Evolutionary conservation across 2,113 vertebrate species (phyloP), one percentile per base, ranked within the genome.

Genomic region (Forbesichthys agassizii): DNA sequence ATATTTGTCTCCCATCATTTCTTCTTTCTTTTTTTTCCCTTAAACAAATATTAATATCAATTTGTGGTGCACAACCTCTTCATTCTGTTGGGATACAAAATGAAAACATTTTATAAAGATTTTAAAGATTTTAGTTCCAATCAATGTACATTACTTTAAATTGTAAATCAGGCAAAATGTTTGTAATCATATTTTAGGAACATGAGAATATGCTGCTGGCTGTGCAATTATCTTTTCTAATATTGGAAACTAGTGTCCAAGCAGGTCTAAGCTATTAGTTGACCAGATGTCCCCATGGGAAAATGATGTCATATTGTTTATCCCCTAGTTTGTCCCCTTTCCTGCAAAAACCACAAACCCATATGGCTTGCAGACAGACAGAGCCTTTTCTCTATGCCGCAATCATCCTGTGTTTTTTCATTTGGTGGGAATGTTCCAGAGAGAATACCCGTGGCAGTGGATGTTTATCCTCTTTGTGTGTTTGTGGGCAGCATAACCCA

Each of bases 401-500:
- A 1, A 60, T 48, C 54, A 65, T 59, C 51, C 13, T 3, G 55
- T 16, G 65, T 33, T 49, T 58, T 56, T 48, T 64, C 54, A 75
- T 69, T 78, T 62, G 60, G 74, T 81, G 68, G 55, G 48, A 77
- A 66, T 12, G 64, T 68, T 84, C 71, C 80, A 75, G 53, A 68
- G 78, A 89, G 75, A 81, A 85, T 80, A 74, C 71, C 73, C 1
- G 68, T 57, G 69, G 8, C 8, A 2, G 49, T 51, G 49, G 10
- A 11, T 52, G 5, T 52, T 11, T 52, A 14, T 77, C 76, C 71
- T 78, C 62, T 70, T 70, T 84, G 75, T 86, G 68, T 86, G 82
- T 83, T 82, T 84, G 76, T 55, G 51, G 66, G 84, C 67, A 55
- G 68, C 81, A 79, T 88, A 88, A 88, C 76, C 78, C 75, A 84